A percentile compares a stretch with the other conserved stretches of the same genome.
Conservation (phyloP, 92 coral and sea anemone species). For the Isaurus tuberculatus region DNA sequence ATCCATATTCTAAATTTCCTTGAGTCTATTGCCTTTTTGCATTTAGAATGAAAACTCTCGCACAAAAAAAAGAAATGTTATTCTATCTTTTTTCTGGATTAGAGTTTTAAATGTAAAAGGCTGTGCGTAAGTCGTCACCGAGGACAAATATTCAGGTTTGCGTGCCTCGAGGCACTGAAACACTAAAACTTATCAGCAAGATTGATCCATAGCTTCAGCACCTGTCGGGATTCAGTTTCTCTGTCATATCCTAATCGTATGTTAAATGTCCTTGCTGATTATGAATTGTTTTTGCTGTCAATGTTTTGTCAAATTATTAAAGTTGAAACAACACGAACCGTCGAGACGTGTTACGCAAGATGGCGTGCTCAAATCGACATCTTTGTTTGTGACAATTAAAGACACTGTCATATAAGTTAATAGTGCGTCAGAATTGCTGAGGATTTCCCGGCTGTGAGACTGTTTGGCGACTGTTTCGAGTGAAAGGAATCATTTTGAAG, state of each 20-base stretch:
- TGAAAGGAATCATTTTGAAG: conserved; percentile 4
- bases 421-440: conserved; percentile 31
- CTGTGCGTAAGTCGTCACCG: not conserved
- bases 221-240: not conserved
- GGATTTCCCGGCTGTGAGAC: conserved; percentile 47
- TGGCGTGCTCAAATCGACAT: not conserved
- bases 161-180: not conserved
- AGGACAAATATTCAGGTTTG: not conserved
- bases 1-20: not conserved
- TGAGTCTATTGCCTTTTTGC: not conserved
- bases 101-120: not conserved
- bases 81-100: not conserved
- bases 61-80: not conserved
- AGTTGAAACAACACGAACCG: not conserved
- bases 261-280: not conserved
- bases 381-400: conserved; percentile 29
- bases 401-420: conserved; percentile 45
- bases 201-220: not conserved
- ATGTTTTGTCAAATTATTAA: not conserved
- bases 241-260: not conserved
- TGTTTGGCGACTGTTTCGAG: conserved; percentile 43
- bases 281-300: not conserved
- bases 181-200: not conserved
- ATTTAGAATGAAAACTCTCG: not conserved
- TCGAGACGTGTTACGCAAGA: not conserved